These are phyloP conservation scores for Menura novaehollandiae DNA, from an alignment of 2,113 vertebrate genomes.

Conservation along the genomic window DNA sequence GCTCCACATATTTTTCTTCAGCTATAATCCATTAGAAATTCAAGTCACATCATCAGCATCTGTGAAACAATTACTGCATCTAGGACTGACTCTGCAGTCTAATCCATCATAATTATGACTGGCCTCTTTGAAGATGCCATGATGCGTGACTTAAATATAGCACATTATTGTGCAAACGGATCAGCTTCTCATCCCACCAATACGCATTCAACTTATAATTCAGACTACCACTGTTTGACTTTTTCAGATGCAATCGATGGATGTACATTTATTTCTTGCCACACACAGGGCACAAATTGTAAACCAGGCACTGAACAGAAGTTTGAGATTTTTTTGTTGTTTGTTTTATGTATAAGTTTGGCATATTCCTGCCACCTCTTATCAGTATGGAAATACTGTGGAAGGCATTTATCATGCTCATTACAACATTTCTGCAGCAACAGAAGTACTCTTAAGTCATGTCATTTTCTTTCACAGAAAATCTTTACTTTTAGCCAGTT, in stretches of 20 bases:
- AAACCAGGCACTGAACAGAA: neutral
- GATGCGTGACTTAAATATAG: conserved; percentile 75
- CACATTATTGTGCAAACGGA: conserved; percentile 73
- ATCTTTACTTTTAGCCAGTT: neutral
- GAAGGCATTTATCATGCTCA: neutral
- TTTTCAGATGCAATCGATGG: conserved; percentile 19
- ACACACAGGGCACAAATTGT: neutral
- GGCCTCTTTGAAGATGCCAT: conserved; percentile 77
- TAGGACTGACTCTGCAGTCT: conserved; percentile 79
- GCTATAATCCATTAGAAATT: conserved; percentile 78
- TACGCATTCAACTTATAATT: conserved; percentile 53
- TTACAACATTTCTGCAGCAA: neutral
- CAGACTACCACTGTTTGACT: conserved; percentile 32
- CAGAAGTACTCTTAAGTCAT: neutral
- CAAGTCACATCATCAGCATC: conserved; percentile 82
- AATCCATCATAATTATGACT: conserved; percentile 89
- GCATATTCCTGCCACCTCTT: neutral
- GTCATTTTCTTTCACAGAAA: neutral
- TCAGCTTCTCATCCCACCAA: conserved; percentile 60
- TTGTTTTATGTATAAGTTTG: neutral
- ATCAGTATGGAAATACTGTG: neutral
- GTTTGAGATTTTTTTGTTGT: neutral
- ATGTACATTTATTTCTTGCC: neutral
- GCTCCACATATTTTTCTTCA: conserved; percentile 10
- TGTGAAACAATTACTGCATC: conserved; percentile 83